Percentiles rank a stretch among this genome's conserved stretches.
These are phyloP conservation scores for Sarcophilus harrisii DNA, from an alignment of 2,797 vertebrate species.

Conservation along the genomic window DNA sequence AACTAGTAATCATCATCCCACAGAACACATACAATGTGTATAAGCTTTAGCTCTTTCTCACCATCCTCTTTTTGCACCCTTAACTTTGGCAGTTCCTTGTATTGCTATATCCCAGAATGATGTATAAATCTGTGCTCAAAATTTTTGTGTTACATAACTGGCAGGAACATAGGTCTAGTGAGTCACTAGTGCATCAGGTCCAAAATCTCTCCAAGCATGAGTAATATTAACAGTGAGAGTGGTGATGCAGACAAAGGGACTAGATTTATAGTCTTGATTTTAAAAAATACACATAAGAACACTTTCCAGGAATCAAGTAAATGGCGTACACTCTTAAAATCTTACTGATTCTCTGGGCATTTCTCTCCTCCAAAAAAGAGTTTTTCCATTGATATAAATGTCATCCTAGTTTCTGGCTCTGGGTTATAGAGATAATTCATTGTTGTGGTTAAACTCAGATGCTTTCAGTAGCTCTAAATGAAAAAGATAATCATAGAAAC, in stretches of 20 bases:
- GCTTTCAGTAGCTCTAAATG: not conserved
- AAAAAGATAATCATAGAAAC: not conserved
- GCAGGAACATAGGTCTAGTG: not conserved
- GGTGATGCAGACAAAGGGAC: not conserved
- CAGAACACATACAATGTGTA: not conserved
- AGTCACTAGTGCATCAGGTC: not conserved
- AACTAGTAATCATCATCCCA: slow-evolving; percentile 77
- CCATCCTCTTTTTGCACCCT: not conserved
- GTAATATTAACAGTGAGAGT: not conserved
- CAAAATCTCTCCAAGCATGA: slow-evolving; percentile 7
- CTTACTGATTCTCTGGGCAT: not conserved
- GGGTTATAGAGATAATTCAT: not conserved
- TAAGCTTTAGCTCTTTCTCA: not conserved
- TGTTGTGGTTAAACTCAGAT: not conserved
- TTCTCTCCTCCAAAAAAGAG: not conserved
- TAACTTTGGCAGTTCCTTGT: not conserved
- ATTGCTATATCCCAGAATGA: not conserved
- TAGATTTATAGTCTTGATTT: not conserved
- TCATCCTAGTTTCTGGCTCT: not conserved
- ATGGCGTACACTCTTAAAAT: not conserved
- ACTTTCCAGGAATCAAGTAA: not conserved
- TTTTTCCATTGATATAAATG: not conserved
- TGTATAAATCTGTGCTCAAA: not conserved
- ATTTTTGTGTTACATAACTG: slow-evolving; percentile 9
- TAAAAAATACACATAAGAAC: not conserved